Evolutionary conservation across 2,888 invertebrate genomes (phyloP).

Genomic region (Argyresthia goedartella): DNA sequence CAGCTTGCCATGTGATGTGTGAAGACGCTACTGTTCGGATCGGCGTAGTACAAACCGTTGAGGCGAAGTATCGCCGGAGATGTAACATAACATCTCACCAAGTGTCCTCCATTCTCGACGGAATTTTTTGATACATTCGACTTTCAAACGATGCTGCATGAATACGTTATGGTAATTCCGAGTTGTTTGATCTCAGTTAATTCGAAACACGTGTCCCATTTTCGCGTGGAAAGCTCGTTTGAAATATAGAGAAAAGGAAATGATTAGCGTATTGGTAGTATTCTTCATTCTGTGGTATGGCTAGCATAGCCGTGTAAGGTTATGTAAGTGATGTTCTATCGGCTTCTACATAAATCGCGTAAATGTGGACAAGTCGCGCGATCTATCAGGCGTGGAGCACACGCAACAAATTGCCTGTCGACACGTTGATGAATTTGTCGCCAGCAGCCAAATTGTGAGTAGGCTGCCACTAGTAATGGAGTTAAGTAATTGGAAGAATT

Average conservation of each 20-base stretch:
- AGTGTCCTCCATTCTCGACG: conserved; percentile 25
- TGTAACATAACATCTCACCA: conserved; percentile 15
- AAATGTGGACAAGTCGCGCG: conserved; percentile 59
- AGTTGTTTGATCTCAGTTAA: no score
- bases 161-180: conserved; percentile 10
- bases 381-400: conserved; percentile 65
- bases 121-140: conserved; percentile 32
- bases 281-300: background rate
- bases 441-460: conserved; percentile 33
- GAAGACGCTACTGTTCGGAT: background rate
- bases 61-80: background rate
- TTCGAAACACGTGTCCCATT: no score
- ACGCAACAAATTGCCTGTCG: conserved; percentile 66
- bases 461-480: conserved; percentile 15
- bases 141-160: conserved; percentile 35
- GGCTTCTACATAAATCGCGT: conserved; percentile 48
- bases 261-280: no score
- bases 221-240: no score
- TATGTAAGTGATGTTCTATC: conserved; percentile 39
- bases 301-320: conserved; percentile 25
- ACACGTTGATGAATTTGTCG: conserved; percentile 65
- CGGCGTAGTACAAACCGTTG: background rate
- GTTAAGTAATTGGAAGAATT: conserved; percentile 16
- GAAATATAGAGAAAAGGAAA: no score
- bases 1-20: background rate